These are phyloP conservation scores for Limosa lapponica DNA, from an alignment of 2,797 vertebrate genomes.

Conservation along the genomic window DNA sequence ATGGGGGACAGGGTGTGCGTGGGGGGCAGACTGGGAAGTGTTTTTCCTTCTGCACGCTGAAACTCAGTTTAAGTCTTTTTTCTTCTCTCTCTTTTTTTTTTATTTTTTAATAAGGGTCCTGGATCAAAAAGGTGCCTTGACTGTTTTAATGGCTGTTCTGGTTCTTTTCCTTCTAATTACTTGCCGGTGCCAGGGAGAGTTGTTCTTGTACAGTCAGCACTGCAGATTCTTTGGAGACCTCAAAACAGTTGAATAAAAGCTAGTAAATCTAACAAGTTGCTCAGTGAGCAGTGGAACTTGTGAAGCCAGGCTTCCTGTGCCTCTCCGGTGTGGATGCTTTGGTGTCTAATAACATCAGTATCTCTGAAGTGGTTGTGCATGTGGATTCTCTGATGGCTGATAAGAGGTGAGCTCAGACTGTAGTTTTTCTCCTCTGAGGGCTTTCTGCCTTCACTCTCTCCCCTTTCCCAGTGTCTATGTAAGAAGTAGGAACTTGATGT, in stretches of 20 bases:
- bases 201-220: background rate
- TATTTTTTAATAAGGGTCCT: background rate
- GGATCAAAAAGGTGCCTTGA: conserved; percentile 26
- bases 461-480: background rate
- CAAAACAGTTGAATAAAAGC: background rate
- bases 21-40: background rate
- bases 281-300: conserved; percentile 11
- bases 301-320: conserved; percentile 32
- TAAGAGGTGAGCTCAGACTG: background rate
- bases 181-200: background rate
- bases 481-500: background rate
- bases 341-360: conserved; percentile 8
- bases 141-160: conserved; percentile 41
- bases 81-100: background rate
- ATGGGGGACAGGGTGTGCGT: background rate
- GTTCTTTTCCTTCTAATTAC: conserved; percentile 63
- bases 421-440: background rate
- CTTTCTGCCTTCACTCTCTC: background rate
- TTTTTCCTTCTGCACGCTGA: background rate
- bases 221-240: conserved; percentile 13
- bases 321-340: background rate
- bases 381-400: conserved; percentile 10
- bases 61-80: background rate
- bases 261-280: conserved; percentile 17
- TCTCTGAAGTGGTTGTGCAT: background rate